Conservation (phyloP, 2,113 vertebrate species). For the Verasper variegatus region DNA sequence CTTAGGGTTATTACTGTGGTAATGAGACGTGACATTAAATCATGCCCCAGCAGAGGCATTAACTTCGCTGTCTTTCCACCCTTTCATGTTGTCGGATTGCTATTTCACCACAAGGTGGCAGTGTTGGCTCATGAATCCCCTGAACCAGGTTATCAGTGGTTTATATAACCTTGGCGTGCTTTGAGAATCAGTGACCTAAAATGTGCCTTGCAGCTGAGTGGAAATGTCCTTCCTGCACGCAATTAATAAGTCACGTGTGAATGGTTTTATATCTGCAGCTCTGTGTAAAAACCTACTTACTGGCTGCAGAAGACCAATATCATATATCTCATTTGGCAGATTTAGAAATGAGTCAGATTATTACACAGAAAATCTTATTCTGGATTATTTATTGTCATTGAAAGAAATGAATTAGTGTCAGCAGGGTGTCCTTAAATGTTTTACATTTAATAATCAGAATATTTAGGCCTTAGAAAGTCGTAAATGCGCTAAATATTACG, state of each 20-base stretch:
- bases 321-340: too few relatives aligned
- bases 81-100: background rate
- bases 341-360: too few relatives aligned
- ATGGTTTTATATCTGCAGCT: background rate
- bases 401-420: too few relatives aligned
- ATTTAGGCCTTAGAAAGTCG: too few relatives aligned
- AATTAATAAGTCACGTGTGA: slow-evolving; percentile 4
- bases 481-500: too few relatives aligned
- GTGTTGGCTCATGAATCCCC: background rate
- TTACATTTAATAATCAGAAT: too few relatives aligned
- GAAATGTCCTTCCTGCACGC: slow-evolving; percentile 28
- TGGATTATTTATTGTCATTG: too few relatives aligned
- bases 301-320: too few relatives aligned
- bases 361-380: too few relatives aligned
- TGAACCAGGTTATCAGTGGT: background rate
- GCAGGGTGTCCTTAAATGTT: too few relatives aligned
- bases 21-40: background rate
- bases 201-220: slow-evolving; percentile 19
- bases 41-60: background rate
- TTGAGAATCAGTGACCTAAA: slow-evolving; percentile 58
- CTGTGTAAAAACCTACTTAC: background rate
- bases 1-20: background rate
- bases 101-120: slow-evolving; percentile 53
- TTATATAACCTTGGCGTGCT: slow-evolving; percentile 45
- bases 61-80: background rate